Conservation (phyloP, 2,888 invertebrate genomes). For the Synergus laeviventris region DNA sequence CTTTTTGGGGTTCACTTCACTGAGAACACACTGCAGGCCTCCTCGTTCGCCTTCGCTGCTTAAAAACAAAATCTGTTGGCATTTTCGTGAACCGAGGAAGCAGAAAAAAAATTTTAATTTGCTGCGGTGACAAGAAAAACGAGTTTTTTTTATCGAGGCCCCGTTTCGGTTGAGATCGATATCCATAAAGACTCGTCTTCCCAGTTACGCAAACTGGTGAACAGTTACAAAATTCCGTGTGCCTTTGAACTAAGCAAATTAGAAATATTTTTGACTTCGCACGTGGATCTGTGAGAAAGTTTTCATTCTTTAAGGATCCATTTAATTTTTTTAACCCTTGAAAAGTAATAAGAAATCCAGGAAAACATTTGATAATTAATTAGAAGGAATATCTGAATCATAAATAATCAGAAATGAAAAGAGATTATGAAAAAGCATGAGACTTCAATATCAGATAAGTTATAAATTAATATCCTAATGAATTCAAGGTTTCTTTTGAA, state of each 20-base stretch:
- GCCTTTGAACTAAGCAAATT: conserved; percentile 41
- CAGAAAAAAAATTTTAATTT: conserved; percentile 38
- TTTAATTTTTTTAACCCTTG: not conserved
- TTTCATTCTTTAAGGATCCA: not conserved
- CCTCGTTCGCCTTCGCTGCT: conserved; percentile 8
- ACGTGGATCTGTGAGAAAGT: not conserved
- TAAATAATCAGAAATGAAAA: not conserved
- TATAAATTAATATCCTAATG: no score
- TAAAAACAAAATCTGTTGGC: conserved; percentile 30
- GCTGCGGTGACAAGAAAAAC: conserved; percentile 47
- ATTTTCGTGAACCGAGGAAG: conserved; percentile 35
- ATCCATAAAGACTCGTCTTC: conserved; percentile 60
- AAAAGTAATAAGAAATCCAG: not conserved
- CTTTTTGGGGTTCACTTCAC: conserved; percentile 33
- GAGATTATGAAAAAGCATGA: not conserved
- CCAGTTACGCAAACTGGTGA: conserved; percentile 59
- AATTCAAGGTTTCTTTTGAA: no score
- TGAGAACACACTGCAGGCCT: conserved; percentile 12
- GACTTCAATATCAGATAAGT: no score
- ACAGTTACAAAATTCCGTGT: conserved; percentile 45
- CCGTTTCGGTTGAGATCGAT: conserved; percentile 44
- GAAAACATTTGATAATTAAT: not conserved
- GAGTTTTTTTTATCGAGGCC: conserved; percentile 45
- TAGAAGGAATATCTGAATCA: not conserved
- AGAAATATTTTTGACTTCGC: not conserved